Conservation (phyloP, 1,140 invertebrate genomes). For the Homalodisca vitripennis region DNA sequence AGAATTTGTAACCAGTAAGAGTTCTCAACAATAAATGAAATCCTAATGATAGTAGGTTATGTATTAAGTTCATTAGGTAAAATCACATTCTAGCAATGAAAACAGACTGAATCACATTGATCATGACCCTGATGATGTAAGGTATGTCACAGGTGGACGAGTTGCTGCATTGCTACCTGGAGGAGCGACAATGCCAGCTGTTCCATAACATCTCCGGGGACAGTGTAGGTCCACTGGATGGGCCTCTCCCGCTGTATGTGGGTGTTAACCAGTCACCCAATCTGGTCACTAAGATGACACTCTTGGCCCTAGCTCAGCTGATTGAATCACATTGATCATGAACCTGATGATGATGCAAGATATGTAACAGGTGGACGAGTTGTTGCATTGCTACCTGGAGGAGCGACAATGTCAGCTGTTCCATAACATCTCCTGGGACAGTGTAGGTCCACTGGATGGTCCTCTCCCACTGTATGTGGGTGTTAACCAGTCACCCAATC, state of each 20-base stretch:
- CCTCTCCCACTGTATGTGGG: slow-evolving; percentile 58
- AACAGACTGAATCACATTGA: no score
- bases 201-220: slow-evolving; percentile 48
- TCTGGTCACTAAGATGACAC: slow-evolving; percentile 54
- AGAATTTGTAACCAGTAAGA: no score
- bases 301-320: slow-evolving; percentile 38
- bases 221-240: slow-evolving; percentile 9
- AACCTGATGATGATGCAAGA: no score
- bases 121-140: no score
- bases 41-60: no score
- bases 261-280: slow-evolving; percentile 53
- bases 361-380: slow-evolving; percentile 68
- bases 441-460: slow-evolving; percentile 11
- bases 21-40: no score
- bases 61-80: no score
- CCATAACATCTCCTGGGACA: slow-evolving; percentile 35
- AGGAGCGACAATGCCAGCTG: slow-evolving; percentile 66
- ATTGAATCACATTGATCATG: no score
- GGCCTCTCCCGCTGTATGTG: slow-evolving; percentile 55
- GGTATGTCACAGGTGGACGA: slow-evolving; percentile 60
- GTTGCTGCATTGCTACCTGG: slow-evolving; percentile 76
- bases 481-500: not conserved
- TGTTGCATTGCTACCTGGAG: slow-evolving; percentile 76
- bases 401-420: slow-evolving; percentile 70
- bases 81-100: no score